Evolutionary conservation across 2,888 invertebrate genomes (phyloP).

Genomic region (Protodeltote pygarga): DNA sequence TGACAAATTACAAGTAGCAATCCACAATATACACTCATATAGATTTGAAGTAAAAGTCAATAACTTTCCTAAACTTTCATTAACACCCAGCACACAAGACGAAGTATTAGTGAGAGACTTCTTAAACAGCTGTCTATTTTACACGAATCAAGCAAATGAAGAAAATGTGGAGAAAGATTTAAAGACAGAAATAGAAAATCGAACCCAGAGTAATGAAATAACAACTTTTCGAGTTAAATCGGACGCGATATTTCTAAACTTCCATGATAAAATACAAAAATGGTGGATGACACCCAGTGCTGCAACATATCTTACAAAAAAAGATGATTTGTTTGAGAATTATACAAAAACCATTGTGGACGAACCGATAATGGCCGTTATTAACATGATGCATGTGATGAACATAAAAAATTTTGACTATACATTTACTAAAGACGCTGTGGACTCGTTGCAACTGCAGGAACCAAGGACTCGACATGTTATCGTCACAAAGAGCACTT

Average conservation of each 20-base stretch:
- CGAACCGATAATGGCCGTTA: neutral
- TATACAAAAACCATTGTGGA: neutral
- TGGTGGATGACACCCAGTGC: slow-evolving; percentile 27
- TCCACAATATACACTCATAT: slow-evolving; percentile 3
- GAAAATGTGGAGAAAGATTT: slow-evolving; percentile 5
- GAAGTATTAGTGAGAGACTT: neutral
- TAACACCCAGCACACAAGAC: neutral
- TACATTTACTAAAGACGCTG: slow-evolving; percentile 6
- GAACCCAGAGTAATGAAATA: neutral
- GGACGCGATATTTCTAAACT: slow-evolving; percentile 19
- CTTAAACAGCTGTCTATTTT: slow-evolving; percentile 23
- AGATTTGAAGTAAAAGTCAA: slow-evolving; percentile 8
- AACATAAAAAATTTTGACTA: slow-evolving; percentile 4
- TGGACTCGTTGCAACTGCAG: too few species aligned
- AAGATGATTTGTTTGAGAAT: slow-evolving; percentile 1
- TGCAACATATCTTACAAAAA: slow-evolving; percentile 16
- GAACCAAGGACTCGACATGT: too few species aligned
- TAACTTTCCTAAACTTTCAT: slow-evolving; percentile 19
- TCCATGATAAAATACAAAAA: slow-evolving; percentile 23
- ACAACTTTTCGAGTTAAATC: slow-evolving; percentile 3
- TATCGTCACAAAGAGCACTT: too few species aligned
- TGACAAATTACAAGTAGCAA: neutral
- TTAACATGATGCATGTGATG: slow-evolving; percentile 6
- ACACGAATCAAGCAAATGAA: slow-evolving; percentile 23
- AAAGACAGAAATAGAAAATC: slow-evolving; percentile 6